Conservation (phyloP, 2,797 vertebrate genomes). For the Hapalemur alaotrensis region DNA sequence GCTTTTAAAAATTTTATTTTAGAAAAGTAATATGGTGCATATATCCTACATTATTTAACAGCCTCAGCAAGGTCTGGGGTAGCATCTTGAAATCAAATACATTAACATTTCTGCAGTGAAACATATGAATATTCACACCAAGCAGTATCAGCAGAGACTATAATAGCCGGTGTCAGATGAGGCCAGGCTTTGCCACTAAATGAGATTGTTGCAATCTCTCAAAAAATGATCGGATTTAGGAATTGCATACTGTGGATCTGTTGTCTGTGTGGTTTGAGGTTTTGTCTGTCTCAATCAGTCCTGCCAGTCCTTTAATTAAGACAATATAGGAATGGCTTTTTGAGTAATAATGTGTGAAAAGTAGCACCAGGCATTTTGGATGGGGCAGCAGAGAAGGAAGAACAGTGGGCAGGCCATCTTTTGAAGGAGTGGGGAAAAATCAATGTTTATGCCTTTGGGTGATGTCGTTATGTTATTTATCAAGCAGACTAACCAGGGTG, state of each 20-base stretch:
- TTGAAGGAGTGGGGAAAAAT: not conserved
- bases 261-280: not conserved
- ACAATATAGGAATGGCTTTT: not conserved
- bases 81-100: conserved; percentile 40
- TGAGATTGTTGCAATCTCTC: not conserved
- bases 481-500: conserved; percentile 23
- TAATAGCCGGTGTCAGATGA: not conserved
- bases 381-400: not conserved
- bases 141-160: not conserved
- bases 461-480: conserved; percentile 45
- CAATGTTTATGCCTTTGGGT: conserved; percentile 48
- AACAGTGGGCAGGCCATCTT: conserved; percentile 27
- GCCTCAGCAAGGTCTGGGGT: not conserved
- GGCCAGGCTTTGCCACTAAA: not conserved
- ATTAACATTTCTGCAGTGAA: conserved; percentile 54
- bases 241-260: not conserved
- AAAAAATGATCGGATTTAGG: not conserved
- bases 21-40: not conserved
- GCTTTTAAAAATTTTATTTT: conserved; percentile 20
- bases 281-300: not conserved
- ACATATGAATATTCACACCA: conserved; percentile 55
- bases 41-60: not conserved
- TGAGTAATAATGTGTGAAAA: conserved; percentile 31
- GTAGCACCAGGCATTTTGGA: not conserved
- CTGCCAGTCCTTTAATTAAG: conserved; percentile 24